Conservation (phyloP, 2,888 invertebrate species). For the Nomada goodeniana region DNA sequence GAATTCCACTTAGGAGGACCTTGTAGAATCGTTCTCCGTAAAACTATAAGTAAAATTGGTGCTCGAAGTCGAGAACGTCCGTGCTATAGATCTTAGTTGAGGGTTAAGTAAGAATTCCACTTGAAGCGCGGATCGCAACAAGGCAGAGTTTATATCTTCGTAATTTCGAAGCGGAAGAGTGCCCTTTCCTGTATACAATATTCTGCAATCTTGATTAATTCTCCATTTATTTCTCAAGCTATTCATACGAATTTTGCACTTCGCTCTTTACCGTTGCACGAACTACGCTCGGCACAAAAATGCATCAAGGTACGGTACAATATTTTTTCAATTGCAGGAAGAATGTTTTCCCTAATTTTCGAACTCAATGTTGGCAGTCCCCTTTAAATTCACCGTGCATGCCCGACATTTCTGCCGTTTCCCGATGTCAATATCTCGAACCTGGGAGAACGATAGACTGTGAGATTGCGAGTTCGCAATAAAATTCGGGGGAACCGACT, state of each 20-base stretch:
- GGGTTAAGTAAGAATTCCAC: constrained; percentile 12
- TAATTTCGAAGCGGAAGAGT: not conserved
- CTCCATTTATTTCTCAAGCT: no score
- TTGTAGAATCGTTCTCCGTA: constrained; percentile 36
- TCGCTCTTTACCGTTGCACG: no score
- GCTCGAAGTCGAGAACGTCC: constrained; percentile 34
- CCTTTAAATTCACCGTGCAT: not conserved
- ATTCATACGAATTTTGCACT: no score
- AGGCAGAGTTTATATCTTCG: constrained; percentile 9
- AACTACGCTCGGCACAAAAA: no score
- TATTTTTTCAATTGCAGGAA: no score
- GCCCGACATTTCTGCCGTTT: not conserved
- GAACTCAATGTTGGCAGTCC: no score
- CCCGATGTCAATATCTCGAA: not conserved
- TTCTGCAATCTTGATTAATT: not conserved
- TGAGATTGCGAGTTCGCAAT: not conserved
- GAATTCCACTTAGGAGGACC: constrained; percentile 8
- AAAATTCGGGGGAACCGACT: not conserved
- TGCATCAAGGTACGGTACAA: no score
- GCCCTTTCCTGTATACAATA: no score
- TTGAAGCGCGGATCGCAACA: not conserved
- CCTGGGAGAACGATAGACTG: not conserved
- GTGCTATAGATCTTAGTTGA: constrained; percentile 21
- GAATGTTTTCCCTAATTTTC: no score
- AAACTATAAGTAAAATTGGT: constrained; percentile 32